These are phyloP conservation scores for Heterotis niloticus DNA, from an alignment of 2,113 vertebrate species.

Conservation along the genomic window DNA sequence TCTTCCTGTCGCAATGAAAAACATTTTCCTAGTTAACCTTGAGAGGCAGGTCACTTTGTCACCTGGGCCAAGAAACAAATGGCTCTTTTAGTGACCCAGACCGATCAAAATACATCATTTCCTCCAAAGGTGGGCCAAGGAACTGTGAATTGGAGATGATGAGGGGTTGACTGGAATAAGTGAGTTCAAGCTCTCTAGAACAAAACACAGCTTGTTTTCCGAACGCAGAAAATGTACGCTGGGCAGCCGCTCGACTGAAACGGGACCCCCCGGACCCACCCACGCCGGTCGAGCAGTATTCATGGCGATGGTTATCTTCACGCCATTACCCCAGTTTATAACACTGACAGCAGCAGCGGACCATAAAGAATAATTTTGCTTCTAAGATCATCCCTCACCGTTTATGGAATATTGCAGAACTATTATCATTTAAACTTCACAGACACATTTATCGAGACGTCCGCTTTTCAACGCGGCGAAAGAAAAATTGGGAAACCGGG, in stretches of 20 bases:
- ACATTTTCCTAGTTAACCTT: slow-evolving; percentile 10
- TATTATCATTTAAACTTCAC: background rate
- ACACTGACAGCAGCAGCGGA: background rate
- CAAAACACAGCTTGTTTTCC: slow-evolving; percentile 64
- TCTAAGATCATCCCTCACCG: background rate
- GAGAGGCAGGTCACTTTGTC: slow-evolving; percentile 44
- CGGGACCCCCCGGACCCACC: background rate
- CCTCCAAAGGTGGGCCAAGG: slow-evolving; percentile 54
- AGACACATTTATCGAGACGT: background rate
- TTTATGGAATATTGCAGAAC: background rate
- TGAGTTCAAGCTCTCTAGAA: slow-evolving; percentile 46
- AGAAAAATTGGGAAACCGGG: background rate
- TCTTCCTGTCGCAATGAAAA: slow-evolving; percentile 30
- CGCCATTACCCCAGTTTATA: background rate
- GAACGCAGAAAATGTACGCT: slow-evolving; percentile 41
- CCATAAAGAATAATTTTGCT: background rate
- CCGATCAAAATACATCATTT: slow-evolving; percentile 71
- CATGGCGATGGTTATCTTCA: background rate
- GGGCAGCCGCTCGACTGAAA: slow-evolving; percentile 33
- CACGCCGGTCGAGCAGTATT: too few relatives aligned
- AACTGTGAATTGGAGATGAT: slow-evolving; percentile 59
- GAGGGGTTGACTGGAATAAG: slow-evolving; percentile 65
- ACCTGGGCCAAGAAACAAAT: slow-evolving; percentile 66
- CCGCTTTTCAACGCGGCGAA: background rate
- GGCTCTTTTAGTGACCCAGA: slow-evolving; percentile 58